Percentiles rank a stretch among this genome's conserved stretches.
Evolutionary conservation across 2,797 vertebrate genomes (phyloP).

Genomic region (Distichodus sexfasciatus): DNA sequence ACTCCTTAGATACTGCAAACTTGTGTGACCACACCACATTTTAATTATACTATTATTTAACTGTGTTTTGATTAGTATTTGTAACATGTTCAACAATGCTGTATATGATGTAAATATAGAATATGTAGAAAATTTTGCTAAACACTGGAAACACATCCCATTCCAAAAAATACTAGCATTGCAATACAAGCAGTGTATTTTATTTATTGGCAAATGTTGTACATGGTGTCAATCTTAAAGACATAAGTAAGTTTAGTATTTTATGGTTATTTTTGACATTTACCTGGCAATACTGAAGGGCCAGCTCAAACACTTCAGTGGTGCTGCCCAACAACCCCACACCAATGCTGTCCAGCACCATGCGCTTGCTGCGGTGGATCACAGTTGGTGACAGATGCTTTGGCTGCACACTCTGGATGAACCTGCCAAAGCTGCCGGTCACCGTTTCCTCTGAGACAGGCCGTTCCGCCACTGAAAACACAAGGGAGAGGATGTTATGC

Average conservation of each 20-base stretch:
- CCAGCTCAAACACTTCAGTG: slow-evolving; percentile 78
- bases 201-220: no score
- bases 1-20: no score
- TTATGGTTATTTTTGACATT: neutral
- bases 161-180: no score
- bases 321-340: slow-evolving; percentile 86
- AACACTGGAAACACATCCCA: no score
- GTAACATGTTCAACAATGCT: no score
- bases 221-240: neutral
- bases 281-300: slow-evolving; percentile 82
- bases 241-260: neutral
- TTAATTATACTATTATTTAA: no score
- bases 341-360: slow-evolving; percentile 87
- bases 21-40: no score
- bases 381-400: slow-evolving; percentile 72
- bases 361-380: slow-evolving; percentile 83
- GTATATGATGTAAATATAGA: no score
- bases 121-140: no score
- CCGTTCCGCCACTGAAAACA: slow-evolving; percentile 62
- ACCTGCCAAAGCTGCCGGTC: slow-evolving; percentile 81
- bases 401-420: slow-evolving; percentile 72
- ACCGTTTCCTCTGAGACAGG: slow-evolving; percentile 72
- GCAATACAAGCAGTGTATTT: no score
- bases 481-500: neutral
- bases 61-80: no score